Base-by-base conservation (phyloP, 2,113 vertebrate genomes). In the Perognathus longimembris region DNA sequence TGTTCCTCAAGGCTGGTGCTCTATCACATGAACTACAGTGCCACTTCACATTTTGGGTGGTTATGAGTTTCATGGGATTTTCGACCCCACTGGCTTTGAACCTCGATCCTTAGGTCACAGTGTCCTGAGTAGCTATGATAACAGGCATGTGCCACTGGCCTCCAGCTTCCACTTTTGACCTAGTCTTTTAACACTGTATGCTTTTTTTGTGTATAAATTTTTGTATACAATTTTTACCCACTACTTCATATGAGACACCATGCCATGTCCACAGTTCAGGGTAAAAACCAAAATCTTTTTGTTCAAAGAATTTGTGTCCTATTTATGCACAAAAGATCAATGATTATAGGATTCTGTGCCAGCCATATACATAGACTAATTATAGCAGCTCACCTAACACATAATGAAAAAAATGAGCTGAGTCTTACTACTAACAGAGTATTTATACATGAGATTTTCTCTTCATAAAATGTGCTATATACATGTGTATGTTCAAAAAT, bases 211-310 rank as follows among this genome's bases (percentile, higher is more conserved):
- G n/a, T n/a, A n/a, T n/a, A n/a, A n/a, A n/a, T n/a, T n/a, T n/a
- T n/a, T n/a, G n/a, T n/a, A n/a, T n/a, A n/a, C n/a, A n/a, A 88
- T 42, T 85, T 14, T 28, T 92, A 84, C 71, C 67, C 57, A 85
- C 4, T 20, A 69, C 5, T 79, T 88, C 71, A 71, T n/a, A 36
- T 0, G 81, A 80, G 45, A 90, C 22, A 76, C 0, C 64, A 59
- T 76, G 15, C 1, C 40, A 61, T 74, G 30, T 30, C 11, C 54
- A 87, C 32, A 57, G 12, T 67, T 89, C 42, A 84, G 84, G 42
- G 32, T 63, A 76, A 81, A 79, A 84, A 15, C 3, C 20, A 84
- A 92, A 87, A 82, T 57, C 7, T 61, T 17, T 92, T 34, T 61
- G 2, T 77, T 83, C 12, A 80, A 88, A 71, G 18, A 91, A 45